Percentiles rank a stretch among this genome's conserved stretches.
Evolutionary conservation across 2,888 invertebrate genomes (phyloP).

Genomic region (Mimachlamys varia): DNA sequence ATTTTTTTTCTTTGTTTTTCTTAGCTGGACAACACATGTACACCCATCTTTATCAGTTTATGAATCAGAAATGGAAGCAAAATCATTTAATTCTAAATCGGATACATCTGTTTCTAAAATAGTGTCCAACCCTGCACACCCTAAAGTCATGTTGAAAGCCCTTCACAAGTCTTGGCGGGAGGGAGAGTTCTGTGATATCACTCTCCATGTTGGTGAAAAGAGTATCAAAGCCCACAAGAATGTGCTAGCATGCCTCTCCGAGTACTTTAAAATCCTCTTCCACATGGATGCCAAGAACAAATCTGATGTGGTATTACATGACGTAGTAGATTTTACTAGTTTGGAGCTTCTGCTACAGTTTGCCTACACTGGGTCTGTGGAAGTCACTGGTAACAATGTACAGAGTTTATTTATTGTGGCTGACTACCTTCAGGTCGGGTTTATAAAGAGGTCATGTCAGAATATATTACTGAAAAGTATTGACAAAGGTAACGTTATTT

Average conservation of each 20-base stretch:
- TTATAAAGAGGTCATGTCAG: conserved; percentile 31
- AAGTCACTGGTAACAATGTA: conserved; percentile 32
- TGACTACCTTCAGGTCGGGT: conserved; percentile 39
- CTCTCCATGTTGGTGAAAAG: conserved; percentile 36
- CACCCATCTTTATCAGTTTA: not conserved
- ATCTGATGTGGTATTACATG: not conserved
- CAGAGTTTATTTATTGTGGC: conserved; percentile 39
- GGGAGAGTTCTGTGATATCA: conserved; percentile 36
- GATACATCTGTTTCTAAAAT: not conserved
- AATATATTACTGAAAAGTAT: conserved; percentile 19
- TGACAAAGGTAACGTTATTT: conserved; percentile 30
- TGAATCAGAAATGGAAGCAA: not conserved
- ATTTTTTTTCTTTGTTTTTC: too few species aligned
- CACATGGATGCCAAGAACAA: not conserved
- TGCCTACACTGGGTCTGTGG: conserved; percentile 40
- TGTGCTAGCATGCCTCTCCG: conserved; percentile 34
- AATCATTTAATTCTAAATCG: not conserved
- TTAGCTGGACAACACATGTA: not conserved
- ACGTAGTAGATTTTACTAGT: not conserved
- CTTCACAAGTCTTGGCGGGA: conserved; percentile 38
- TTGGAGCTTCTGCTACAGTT: conserved; percentile 11
- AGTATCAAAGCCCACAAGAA: conserved; percentile 37
- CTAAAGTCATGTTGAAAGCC: not conserved
- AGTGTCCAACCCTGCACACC: not conserved
- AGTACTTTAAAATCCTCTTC: conserved; percentile 41